Evolutionary conservation across 1,140 invertebrate species (phyloP), one percentile per base, ranked within the genome.

Genomic region (Intoshia linei): DNA sequence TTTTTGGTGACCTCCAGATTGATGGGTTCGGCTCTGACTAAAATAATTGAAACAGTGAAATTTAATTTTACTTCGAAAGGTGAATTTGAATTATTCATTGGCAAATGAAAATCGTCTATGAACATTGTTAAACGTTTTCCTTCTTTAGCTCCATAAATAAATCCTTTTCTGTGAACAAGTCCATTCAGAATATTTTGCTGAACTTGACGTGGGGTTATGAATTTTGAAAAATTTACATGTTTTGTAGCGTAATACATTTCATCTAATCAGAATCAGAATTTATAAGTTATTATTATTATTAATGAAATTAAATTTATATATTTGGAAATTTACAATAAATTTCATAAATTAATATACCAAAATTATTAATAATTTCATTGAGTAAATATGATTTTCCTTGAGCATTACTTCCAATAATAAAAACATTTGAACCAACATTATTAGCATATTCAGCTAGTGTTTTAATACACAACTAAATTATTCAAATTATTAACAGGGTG

Each of bases 341-440:
- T 14, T 4, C 11, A 20, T 25, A 7, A 10, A 18, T 23, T 17
- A 25, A 22, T 27, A 34, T 40, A 55, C 53, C 53, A 46, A 50
- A 48, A 18, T 40, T 37, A 36, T 48, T 42, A 30, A 54, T 49
- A 35, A 54, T 52, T 31, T 50, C 49, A 45, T 54, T 50, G 37
- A 56, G 48, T 15, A 56, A 44, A 35, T 45, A 45, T 24, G 56
- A 57, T 41, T 62, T 62, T 6, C 59, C 57, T 23, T 54, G 57
- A n/a, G 58, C 58, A 43, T 48, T 48, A 7, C 55, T 48, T 18
- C 58, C 59, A 23, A 51, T 47, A 19, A 62, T 38, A n/a, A 61
- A 38, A 0, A 59, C 50, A 45, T 55, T 55, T 34, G 49, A 47
- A 15, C 49, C 49, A 13, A 52, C 52, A 5, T 48, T 44, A 30